Evolutionary conservation across 2,888 invertebrate species (phyloP), one percentile per base, ranked within the genome.

Genomic region (Nymphalis urticae): DNA sequence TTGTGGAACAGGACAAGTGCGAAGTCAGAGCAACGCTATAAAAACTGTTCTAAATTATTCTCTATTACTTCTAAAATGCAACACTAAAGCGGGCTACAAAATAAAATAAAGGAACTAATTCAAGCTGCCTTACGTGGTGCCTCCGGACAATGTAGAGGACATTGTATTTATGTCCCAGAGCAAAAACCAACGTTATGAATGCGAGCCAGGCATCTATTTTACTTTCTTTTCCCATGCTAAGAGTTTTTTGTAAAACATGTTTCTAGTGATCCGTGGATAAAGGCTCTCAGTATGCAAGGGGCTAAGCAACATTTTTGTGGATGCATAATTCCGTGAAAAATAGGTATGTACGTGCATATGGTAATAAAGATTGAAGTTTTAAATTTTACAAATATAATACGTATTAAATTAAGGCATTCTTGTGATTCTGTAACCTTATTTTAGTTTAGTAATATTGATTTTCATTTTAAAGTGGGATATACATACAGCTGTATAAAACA

Each of bases 181-280:
- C 81, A 83, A 84, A 84, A 82, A 81, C 77, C 80, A 75, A 77
- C 79, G 77, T 85, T 85, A 83, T 85, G 82, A 87, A 86, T 82
- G 82, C 80, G 79, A 81, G 81, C 80, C 82, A 77, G 80, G 79
- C 80, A 79, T 79, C 79, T 75, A 76, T 77, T 73, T 73, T 71
- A 72, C 70, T 71, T 75, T 74, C 73, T 75, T 74, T 75, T 71
- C 73, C 70, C 68, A 72, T 72, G 74, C 75, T 70, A 68, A 74
- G 69, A 74, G 73, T 76, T 75, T 75, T 74, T 75, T 75, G 73
- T 72, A 70, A 72, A 73, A 72, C 73, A 72, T 27, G 62, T n/a
- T 56, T 56, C 56, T 66, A 61, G 70, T 68, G 62, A 59, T 66
- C 72, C 73, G 72, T 70, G 65, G 66, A 65, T 69, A 68, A 70